phyloP scores from a whole-genome alignment of 1,140 invertebrate genomes.

The Amphibalanus amphitrite region DNA sequence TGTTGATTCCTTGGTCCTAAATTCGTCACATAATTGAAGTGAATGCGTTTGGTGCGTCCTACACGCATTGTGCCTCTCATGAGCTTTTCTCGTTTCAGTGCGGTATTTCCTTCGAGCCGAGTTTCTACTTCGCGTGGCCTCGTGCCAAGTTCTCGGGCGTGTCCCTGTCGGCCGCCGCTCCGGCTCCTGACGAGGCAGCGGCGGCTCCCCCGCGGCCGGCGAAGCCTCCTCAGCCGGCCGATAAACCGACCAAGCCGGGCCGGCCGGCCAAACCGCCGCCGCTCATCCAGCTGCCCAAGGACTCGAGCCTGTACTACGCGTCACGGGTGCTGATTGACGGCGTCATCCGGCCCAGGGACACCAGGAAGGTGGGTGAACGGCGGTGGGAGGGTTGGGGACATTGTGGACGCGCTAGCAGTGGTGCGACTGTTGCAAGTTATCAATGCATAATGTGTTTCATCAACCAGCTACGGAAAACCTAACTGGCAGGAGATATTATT shows the following conservation, averaged over 20 bases:
- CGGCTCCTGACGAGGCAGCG: background rate
- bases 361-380: constrained; percentile 11
- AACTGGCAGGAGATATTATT: too few species aligned
- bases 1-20: too few species aligned
- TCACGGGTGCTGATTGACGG: constrained; percentile 13
- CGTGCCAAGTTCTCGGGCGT: constrained; percentile 19
- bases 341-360: constrained; percentile 11
- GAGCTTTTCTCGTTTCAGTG: constrained; percentile 21
- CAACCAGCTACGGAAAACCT: too few species aligned
- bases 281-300: background rate
- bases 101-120: constrained; percentile 26
- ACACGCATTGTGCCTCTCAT: constrained; percentile 29
- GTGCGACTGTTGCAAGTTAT: too few species aligned
- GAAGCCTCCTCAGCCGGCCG: too few species aligned
- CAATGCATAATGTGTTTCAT: too few species aligned
- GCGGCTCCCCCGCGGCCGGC: background rate
- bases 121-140: constrained; percentile 30
- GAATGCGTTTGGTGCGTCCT: too few species aligned
- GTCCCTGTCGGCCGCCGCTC: constrained; percentile 9
- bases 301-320: constrained; percentile 10
- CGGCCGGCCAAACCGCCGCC: background rate
- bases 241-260: background rate
- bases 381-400: too few species aligned
- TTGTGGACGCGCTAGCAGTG: too few species aligned
- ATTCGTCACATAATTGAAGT: too few species aligned